Conservation (phyloP, 35 echinoderm and acorn worm species). For the Amphiura filiformis region DNA sequence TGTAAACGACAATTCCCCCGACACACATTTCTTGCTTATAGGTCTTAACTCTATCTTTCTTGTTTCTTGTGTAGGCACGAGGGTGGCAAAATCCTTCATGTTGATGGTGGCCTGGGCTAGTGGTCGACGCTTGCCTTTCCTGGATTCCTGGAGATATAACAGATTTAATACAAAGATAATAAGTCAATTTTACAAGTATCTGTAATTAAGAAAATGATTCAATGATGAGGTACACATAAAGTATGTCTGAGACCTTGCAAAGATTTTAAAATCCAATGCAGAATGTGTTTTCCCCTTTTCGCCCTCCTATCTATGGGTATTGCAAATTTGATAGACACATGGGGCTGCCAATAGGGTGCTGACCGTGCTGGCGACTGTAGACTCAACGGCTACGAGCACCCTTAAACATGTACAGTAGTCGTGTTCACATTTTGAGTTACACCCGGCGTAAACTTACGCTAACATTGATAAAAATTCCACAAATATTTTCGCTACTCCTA, state of each 20-base stretch:
- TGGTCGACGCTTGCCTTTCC: conserved; percentile 76
- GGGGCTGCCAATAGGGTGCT: too few species aligned
- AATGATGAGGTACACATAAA: neutral
- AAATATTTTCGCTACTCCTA: too few species aligned
- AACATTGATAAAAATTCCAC: too few species aligned
- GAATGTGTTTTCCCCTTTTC: too few species aligned
- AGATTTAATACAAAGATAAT: neutral
- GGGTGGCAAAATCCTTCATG: conserved; percentile 96
- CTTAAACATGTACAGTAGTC: too few species aligned
- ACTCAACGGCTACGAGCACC: too few species aligned
- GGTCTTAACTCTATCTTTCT: conserved; percentile 71
- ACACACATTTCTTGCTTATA: conserved; percentile 77
- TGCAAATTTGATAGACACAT: too few species aligned
- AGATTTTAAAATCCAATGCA: neutral
- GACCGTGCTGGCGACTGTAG: too few species aligned
- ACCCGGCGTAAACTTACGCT: too few species aligned
- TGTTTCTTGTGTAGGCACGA: conserved; percentile 59
- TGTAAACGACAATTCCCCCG: conserved; percentile 72
- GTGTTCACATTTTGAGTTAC: too few species aligned
- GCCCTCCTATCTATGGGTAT: too few species aligned
- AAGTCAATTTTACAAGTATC: neutral
- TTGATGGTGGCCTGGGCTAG: conserved; percentile 77
- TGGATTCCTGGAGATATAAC: conserved; percentile 60
- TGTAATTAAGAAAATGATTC: neutral
- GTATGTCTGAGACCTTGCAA: too few species aligned